Percentiles rank a stretch among this genome's conserved stretches.
phyloP scores from a whole-genome alignment of 2,113 vertebrate species.

The Proterorhinus semilunaris region DNA sequence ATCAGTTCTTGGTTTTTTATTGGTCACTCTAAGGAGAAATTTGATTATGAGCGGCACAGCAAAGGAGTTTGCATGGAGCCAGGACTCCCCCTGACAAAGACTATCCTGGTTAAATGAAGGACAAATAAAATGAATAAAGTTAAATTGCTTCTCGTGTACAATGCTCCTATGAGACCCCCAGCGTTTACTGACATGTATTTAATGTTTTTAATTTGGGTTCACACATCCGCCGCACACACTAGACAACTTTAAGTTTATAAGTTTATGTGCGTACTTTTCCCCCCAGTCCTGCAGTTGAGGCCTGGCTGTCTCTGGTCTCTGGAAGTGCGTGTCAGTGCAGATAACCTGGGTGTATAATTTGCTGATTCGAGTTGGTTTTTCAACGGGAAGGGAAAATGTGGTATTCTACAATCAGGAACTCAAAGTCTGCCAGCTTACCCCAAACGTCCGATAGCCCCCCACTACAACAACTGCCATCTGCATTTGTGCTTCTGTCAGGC shows the following conservation, averaged over 20 bases:
- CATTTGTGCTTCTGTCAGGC: slow-evolving; percentile 68
- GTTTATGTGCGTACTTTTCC: slow-evolving; percentile 23
- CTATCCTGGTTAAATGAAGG: no score
- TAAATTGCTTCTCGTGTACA: no score
- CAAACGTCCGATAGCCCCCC: slow-evolving; percentile 7
- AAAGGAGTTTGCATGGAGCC: neutral
- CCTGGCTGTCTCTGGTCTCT: neutral
- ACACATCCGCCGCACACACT: slow-evolving; percentile 19
- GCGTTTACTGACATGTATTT: no score
- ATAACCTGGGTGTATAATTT: slow-evolving; percentile 69
- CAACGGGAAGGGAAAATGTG: slow-evolving; percentile 63
- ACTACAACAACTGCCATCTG: slow-evolving; percentile 46
- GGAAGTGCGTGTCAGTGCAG: slow-evolving; percentile 62
- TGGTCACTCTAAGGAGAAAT: no score
- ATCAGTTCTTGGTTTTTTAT: no score
- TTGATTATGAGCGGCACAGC: no score
- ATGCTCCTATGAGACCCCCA: no score
- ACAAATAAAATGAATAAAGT: no score
- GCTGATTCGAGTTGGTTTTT: slow-evolving; percentile 63
- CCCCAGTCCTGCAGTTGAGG: neutral
- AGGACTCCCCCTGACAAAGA: no score
- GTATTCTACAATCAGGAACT: slow-evolving; percentile 66
- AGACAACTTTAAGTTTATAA: slow-evolving; percentile 18
- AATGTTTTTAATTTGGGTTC: no score
- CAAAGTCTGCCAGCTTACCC: slow-evolving; percentile 54